Evolutionary conservation across 2,113 vertebrate species (phyloP).

Genomic region (Microtus oregoni): DNA sequence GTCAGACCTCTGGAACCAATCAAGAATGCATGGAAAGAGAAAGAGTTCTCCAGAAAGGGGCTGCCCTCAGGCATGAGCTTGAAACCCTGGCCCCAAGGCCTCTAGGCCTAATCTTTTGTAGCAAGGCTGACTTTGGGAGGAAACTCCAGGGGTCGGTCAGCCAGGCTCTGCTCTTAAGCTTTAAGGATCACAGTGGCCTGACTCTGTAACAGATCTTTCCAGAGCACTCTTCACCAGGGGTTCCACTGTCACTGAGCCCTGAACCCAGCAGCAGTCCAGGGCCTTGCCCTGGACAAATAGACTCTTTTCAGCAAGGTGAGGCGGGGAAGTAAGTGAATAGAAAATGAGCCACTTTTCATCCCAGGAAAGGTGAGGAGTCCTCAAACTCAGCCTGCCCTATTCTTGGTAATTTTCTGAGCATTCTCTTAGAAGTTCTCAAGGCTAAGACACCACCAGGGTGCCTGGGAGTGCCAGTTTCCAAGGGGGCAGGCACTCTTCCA

Average conservation of each 20-base stretch:
- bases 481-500: neutral
- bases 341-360: neutral
- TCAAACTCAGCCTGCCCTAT: neutral
- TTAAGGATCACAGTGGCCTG: neutral
- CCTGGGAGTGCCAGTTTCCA: no score
- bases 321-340: neutral
- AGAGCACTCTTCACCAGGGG: neutral
- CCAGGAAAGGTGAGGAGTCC: rapidly evolving
- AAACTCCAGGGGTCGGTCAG: neutral
- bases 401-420: neutral
- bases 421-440: neutral
- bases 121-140: neutral
- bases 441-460: neutral
- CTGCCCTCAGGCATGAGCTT: neutral
- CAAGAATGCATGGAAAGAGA: rapidly evolving
- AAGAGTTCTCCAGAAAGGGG: neutral
- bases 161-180: neutral
- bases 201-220: neutral
- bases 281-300: neutral
- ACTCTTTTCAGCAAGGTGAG: neutral
- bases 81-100: neutral
- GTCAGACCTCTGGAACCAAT: no score
- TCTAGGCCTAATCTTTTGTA: neutral
- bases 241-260: neutral
- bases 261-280: neutral